phyloP scores from a whole-genome alignment of 2,113 vertebrate species.

The Speoplatyrhinus poulsoni region DNA sequence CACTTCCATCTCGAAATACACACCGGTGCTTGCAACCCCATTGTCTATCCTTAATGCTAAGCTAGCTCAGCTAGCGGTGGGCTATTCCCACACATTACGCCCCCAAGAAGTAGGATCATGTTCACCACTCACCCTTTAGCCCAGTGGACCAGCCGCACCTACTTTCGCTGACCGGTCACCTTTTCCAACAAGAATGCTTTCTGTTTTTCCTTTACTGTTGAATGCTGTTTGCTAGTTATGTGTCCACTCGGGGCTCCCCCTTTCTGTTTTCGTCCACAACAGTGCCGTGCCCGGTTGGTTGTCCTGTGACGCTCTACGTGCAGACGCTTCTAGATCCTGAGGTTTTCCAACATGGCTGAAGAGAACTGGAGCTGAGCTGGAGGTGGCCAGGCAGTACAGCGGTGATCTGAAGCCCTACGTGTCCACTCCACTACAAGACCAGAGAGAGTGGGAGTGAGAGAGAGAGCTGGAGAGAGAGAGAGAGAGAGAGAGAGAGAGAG shows the following conservation, averaged over 20 bases:
- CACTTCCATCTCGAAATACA: not conserved
- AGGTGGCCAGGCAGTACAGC: constrained; percentile 20
- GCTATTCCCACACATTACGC: constrained; percentile 60
- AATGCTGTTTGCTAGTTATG: constrained; percentile 42
- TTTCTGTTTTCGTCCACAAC: constrained; percentile 65
- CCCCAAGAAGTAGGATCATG: constrained; percentile 15
- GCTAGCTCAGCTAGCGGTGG: constrained; percentile 66
- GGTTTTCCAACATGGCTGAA: constrained; percentile 70
- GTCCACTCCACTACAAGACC: not conserved
- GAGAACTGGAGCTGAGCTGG: too few relatives aligned
- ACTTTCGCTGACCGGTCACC: constrained; percentile 22
- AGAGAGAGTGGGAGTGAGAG: constrained; percentile 19
- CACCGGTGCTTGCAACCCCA: constrained; percentile 40
- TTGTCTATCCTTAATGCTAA: constrained; percentile 72
- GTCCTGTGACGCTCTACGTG: constrained; percentile 62
- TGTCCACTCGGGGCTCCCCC: constrained; percentile 28
- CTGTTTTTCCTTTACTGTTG: constrained; percentile 2
- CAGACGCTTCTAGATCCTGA: constrained; percentile 32
- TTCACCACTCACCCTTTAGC: constrained; percentile 67
- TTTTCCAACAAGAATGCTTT: constrained; percentile 7
- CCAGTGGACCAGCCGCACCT: constrained; percentile 45
- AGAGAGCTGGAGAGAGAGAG: constrained; percentile 25
- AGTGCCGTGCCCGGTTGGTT: constrained; percentile 69
- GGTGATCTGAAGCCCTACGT: too few relatives aligned
- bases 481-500: not conserved